These are phyloP conservation scores for Heterotis niloticus DNA, from an alignment of 2,113 vertebrate genomes.

Conservation along the genomic window DNA sequence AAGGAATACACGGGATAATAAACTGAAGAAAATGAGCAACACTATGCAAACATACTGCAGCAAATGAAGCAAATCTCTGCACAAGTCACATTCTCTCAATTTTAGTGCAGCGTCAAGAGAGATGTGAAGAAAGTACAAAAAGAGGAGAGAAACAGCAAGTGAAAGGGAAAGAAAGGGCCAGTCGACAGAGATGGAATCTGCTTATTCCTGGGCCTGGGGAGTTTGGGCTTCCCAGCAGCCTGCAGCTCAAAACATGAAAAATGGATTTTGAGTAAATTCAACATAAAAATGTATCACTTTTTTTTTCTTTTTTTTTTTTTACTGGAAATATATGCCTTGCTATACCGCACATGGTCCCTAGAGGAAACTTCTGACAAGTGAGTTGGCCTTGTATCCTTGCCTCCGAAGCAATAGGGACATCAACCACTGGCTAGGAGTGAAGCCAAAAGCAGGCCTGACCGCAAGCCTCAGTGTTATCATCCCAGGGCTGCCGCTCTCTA, in stretches of 20 bases:
- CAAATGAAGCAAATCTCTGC: neutral
- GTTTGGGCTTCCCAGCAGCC: constrained; percentile 20
- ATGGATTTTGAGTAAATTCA: constrained; percentile 35
- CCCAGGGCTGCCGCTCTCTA: constrained; percentile 20
- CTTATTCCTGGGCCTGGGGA: constrained; percentile 40
- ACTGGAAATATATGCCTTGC: constrained; percentile 32
- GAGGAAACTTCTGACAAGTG: constrained; percentile 41
- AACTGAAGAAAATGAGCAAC: too few species aligned
- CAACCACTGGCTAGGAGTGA: constrained; percentile 28
- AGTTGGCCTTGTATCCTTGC: constrained; percentile 37
- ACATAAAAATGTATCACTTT: constrained; percentile 34
- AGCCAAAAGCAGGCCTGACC: constrained; percentile 28
- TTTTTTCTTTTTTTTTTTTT: neutral
- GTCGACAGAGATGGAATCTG: constrained; percentile 32
- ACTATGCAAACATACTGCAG: too few species aligned
- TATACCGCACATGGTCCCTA: constrained; percentile 32
- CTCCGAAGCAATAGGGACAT: constrained; percentile 34
- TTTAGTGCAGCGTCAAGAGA: constrained; percentile 1
- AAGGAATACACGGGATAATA: too few species aligned
- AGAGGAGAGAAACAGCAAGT: neutral
- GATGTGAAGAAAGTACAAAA: constrained; percentile 3
- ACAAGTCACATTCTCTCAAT: neutral
- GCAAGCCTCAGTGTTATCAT: constrained; percentile 26
- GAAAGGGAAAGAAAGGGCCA: constrained; percentile 2
- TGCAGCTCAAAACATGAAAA: constrained; percentile 38